A percentile compares a stretch with the other conserved stretches of the same genome.
These are phyloP conservation scores for Ostrea edulis DNA, from an alignment of 1,140 invertebrate species.

Conservation along the genomic window DNA sequence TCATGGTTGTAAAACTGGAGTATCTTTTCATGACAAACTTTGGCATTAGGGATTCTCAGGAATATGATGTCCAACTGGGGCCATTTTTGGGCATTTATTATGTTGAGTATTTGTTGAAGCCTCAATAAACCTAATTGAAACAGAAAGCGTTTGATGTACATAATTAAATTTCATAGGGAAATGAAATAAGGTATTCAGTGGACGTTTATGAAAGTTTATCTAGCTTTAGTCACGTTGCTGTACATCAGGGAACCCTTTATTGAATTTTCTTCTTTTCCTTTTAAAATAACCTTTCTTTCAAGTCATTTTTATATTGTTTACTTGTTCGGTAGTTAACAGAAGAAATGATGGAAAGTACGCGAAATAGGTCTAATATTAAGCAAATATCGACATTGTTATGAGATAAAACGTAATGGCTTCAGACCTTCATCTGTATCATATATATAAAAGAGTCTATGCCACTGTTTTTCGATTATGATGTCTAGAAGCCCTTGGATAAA, in stretches of 20 bases:
- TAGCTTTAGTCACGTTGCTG: too few species aligned
- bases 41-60: conserved; percentile 61
- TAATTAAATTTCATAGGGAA: too few species aligned
- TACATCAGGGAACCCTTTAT: too few species aligned
- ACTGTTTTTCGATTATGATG: conserved; percentile 93
- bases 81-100: conserved; percentile 65
- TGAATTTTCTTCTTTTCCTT: too few species aligned
- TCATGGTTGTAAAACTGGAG: background rate
- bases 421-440: conserved; percentile 97
- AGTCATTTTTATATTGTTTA: too few species aligned
- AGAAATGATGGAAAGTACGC: too few species aligned
- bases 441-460: conserved; percentile 95
- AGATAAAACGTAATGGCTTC: conserved; percentile 74
- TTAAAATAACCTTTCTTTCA: too few species aligned
- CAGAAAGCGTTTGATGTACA: background rate
- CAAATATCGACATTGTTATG: too few species aligned
- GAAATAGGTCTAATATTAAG: too few species aligned
- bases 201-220: too few species aligned
- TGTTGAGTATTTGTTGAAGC: conserved; percentile 73
- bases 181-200: too few species aligned
- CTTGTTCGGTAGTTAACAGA: too few species aligned
- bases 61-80: conserved; percentile 68
- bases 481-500: conserved; percentile 96
- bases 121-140: conserved; percentile 68
- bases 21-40: conserved; percentile 61